A percentile compares a stretch with the other conserved stretches of the same genome.
These are phyloP conservation scores for Falco columbarius DNA, from an alignment of 2,797 vertebrate genomes.

Conservation along the genomic window DNA sequence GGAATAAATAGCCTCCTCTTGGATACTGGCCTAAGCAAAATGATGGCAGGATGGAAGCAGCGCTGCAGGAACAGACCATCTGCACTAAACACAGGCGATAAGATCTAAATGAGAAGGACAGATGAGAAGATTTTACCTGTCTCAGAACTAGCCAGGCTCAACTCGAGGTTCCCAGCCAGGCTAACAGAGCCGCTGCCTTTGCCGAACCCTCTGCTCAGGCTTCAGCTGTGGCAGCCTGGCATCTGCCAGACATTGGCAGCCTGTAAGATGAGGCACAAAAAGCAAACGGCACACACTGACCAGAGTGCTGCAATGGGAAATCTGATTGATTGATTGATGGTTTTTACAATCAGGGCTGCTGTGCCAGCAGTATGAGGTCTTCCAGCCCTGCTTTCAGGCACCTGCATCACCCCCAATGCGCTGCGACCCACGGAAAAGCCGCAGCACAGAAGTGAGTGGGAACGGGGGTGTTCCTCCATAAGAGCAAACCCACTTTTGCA, in stretches of 20 bases:
- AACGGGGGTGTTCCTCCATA: rapidly evolving
- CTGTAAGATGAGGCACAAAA: not conserved
- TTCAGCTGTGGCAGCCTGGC: not conserved
- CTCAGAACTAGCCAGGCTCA: not conserved
- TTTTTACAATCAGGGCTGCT: not conserved
- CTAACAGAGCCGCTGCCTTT: not conserved
- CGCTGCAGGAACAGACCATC: not conserved
- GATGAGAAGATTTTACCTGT: not conserved
- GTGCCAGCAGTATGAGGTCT: rapidly evolving
- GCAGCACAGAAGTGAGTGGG: not conserved
- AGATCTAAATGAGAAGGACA: not conserved
- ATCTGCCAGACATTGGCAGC: rapidly evolving
- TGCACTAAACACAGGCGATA: rapidly evolving
- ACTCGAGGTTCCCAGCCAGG: not conserved
- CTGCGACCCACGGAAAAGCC: not conserved
- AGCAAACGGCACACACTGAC: not conserved
- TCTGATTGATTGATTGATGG: no score
- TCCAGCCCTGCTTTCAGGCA: not conserved
- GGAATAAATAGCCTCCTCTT: conserved; percentile 20
- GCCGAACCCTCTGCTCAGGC: not conserved
- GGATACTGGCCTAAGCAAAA: not conserved
- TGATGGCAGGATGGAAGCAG: not conserved
- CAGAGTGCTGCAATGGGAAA: not conserved
- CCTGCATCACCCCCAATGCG: not conserved
- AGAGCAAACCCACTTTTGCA: not conserved